Conservation (phyloP, 2,113 vertebrate genomes). For the Bombycilla garrulus region DNA sequence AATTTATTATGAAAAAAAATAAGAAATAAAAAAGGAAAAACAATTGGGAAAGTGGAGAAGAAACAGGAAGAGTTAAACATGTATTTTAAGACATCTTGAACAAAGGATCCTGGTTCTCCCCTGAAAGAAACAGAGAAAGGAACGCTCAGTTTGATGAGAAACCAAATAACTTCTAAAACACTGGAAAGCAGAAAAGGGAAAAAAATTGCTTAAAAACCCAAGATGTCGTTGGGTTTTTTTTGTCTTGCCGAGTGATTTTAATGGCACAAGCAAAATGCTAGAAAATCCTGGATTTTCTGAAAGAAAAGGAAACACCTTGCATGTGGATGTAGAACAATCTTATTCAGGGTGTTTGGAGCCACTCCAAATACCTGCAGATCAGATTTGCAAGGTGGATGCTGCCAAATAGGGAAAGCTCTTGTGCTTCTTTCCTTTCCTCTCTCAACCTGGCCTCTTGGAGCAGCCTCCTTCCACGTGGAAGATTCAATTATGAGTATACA, state of each 20-base stretch:
- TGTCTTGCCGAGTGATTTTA: neutral
- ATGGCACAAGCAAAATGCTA: neutral
- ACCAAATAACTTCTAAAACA: neutral
- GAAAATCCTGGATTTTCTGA: neutral
- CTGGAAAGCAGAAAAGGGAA: neutral
- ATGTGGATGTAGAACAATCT: neutral
- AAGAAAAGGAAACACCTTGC: neutral
- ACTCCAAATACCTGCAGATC: rapidly evolving
- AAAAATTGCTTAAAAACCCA: neutral
- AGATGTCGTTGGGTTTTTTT: neutral
- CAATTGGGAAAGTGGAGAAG: neutral
- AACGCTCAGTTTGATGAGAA: neutral
- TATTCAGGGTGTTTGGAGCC: neutral
- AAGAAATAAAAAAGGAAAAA: no score
- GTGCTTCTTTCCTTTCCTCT: neutral
- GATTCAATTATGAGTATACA: neutral
- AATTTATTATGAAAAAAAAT: neutral
- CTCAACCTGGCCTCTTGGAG: neutral
- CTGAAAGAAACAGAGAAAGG: neutral
- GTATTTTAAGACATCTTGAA: neutral
- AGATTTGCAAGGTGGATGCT: neutral
- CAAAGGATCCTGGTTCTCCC: neutral
- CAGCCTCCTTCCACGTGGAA: neutral
- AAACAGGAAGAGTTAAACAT: neutral
- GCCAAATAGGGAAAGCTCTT: neutral